phyloP scores from a whole-genome alignment of 1,140 invertebrate species.

The Sycophila sp. region DNA sequence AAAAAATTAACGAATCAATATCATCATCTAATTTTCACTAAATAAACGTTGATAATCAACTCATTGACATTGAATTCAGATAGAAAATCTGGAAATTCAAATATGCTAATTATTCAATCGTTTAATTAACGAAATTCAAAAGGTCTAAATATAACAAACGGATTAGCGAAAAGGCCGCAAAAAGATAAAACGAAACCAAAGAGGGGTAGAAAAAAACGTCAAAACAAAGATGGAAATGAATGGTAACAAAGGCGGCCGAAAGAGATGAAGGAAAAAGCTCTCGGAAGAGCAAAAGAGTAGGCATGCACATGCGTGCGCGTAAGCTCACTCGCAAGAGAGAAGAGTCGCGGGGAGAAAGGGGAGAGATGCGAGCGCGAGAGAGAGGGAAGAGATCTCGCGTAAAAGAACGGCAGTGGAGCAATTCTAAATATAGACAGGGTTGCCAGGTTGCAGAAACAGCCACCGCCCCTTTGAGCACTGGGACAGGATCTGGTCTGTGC shows the following conservation, averaged over 20 bases:
- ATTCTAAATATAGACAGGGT: constrained; percentile 67
- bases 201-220: background rate
- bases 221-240: background rate
- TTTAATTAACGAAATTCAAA: no score
- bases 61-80: no score
- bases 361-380: background rate
- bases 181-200: no score
- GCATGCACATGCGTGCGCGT: background rate
- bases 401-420: constrained; percentile 46
- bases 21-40: no score
- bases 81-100: no score
- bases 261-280: background rate
- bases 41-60: no score
- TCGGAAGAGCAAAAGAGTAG: background rate
- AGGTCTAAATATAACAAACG: no score
- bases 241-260: background rate
- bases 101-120: no score
- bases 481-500: constrained; percentile 49
- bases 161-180: no score
- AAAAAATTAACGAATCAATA: no score
- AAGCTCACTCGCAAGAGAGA: background rate
- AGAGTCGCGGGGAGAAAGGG: background rate
- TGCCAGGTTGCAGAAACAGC: constrained; percentile 66
- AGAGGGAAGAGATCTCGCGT: background rate
- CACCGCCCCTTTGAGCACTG: constrained; percentile 63